Evolutionary conservation across 1,140 invertebrate genomes (phyloP), one percentile per base, ranked within the genome.

Genomic region (Pogonomyrmex californicus): DNA sequence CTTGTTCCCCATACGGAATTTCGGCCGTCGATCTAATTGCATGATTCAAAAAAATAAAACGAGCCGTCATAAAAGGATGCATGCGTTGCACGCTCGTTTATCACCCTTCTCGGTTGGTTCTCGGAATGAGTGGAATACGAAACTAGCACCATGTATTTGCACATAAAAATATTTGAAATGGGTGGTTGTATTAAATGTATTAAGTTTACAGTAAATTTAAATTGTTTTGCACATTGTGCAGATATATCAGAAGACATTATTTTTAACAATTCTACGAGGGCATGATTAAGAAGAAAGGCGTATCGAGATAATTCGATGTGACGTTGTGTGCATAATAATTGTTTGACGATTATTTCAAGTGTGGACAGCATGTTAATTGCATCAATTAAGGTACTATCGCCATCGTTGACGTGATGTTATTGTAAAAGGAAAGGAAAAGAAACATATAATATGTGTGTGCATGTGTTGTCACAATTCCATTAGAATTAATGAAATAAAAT

Each of bases 351-450:
- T 65, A 44, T 60, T 58, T 51, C 49, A 44, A 56, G 41, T 47
- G 78, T 10, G 17, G 41, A 4, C 51, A 66, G 12, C 38, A 58
- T 7, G 4, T 60, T 87, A 87, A 90, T 90, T 82, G 87, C 56
- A n/a, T 38, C 81, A 66, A 87, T 89, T 87, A 89, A 86, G 23
- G 17, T 56, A n/a, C 1, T 36, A 14, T 47, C 23, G n/a, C 36
- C 23, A 62, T 58, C 30, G 10, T 23, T 60, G 47, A 60, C 17
- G 10, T 56, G n/a, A 7, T 54, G 14, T 12, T 12, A 58, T 54
- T 33, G n/a, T 75, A 17, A 30, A 41, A 36, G n/a, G 36, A 62
- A 2, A 62, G 30, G 14, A 5, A 47, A 12, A 17, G 30, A 33
- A 10, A 36, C 0, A 38, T 12, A 38, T 33, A 60, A 60, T 23